A percentile compares a stretch with the other conserved stretches of the same genome.
phyloP scores from a whole-genome alignment of 2,888 invertebrate species.

The Galerucella calmariensis region DNA sequence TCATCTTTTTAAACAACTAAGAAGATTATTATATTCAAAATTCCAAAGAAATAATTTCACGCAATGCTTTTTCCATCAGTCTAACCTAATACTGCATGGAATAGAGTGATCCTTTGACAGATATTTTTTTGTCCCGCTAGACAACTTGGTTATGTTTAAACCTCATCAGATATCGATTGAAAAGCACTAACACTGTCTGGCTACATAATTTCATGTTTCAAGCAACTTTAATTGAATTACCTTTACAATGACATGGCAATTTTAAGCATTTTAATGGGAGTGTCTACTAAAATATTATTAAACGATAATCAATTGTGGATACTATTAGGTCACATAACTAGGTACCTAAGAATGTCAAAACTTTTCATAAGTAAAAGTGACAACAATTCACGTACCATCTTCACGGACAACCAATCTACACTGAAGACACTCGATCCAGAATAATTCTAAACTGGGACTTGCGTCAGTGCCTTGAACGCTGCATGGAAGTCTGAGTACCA shows the following conservation, averaged over 20 bases:
- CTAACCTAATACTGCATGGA: neutral
- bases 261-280: neutral
- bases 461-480: too few species aligned
- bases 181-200: conserved; percentile 6
- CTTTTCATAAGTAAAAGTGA: too few species aligned
- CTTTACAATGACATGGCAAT: neutral
- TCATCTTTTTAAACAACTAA: neutral
- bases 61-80: neutral
- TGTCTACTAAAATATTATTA: neutral
- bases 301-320: neutral
- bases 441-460: too few species aligned
- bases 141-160: conserved; percentile 2
- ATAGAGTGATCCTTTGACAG: neutral
- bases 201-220: neutral
- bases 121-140: neutral
- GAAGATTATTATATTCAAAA: neutral
- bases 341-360: too few species aligned
- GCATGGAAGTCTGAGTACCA: too few species aligned
- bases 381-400: too few species aligned
- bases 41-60: neutral
- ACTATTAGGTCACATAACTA: too few species aligned
- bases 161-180: neutral
- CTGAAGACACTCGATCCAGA: too few species aligned
- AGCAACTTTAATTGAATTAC: conserved; percentile 3
- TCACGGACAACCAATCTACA: too few species aligned